phyloP scores from a whole-genome alignment of 2,113 vertebrate genomes.

The Catharus bicknelli region DNA sequence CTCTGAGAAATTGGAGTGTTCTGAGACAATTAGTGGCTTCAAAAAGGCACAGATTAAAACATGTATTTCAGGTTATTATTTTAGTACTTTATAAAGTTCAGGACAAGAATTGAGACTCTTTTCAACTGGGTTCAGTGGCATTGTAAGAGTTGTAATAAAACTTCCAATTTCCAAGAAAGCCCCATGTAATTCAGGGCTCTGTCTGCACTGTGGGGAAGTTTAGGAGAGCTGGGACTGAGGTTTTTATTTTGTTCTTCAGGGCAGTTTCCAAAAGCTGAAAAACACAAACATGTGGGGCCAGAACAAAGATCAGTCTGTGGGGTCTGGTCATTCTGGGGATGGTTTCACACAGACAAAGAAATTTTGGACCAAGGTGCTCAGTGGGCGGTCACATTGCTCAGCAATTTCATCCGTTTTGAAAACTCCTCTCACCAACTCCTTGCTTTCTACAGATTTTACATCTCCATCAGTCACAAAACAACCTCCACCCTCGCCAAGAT shows the following conservation, averaged over 20 bases:
- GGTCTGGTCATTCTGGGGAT: rapidly evolving
- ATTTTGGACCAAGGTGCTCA: rapidly evolving
- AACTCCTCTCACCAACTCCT: rapidly evolving
- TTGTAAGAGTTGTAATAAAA: background rate
- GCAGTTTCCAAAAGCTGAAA: background rate
- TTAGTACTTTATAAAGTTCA: background rate
- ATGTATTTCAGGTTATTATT: background rate
- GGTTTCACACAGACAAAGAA: background rate
- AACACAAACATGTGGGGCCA: rapidly evolving
- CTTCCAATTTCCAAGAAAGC: background rate
- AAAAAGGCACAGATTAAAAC: background rate
- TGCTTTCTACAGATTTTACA: rapidly evolving
- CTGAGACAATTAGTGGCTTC: too few relatives aligned
- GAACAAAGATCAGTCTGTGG: background rate
- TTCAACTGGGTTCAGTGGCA: background rate
- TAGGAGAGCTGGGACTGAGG: background rate
- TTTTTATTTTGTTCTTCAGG: background rate
- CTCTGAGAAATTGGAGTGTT: background rate
- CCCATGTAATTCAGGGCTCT: rapidly evolving
- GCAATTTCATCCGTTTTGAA: rapidly evolving
- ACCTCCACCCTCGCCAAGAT: background rate
- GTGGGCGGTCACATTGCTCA: rapidly evolving
- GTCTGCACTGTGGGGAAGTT: rapidly evolving
- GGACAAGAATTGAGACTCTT: background rate
- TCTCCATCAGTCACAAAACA: rapidly evolving